A percentile compares a stretch with the other conserved stretches of the same genome.
Evolutionary conservation across 1,140 invertebrate genomes (phyloP).

Genomic region (Anastatus disparis): DNA sequence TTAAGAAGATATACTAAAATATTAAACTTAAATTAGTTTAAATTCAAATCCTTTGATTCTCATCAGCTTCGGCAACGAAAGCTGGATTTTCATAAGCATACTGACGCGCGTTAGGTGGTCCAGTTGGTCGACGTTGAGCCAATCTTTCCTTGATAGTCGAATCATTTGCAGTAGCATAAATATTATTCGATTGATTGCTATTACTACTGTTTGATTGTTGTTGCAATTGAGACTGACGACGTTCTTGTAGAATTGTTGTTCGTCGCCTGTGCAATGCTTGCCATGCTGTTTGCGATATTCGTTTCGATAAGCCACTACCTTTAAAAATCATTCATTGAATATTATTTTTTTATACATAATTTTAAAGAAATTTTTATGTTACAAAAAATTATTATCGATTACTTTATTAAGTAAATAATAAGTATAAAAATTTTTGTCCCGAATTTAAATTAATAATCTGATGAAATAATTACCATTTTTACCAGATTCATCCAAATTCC

Average conservation of each 20-base stretch:
- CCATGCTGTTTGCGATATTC: slow-evolving; percentile 35
- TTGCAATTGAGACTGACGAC: slow-evolving; percentile 37
- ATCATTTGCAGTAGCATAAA: slow-evolving; percentile 40
- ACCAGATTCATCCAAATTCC: neutral
- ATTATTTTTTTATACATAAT: neutral
- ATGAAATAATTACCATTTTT: neutral
- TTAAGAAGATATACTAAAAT: too few relatives aligned
- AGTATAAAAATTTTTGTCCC: neutral
- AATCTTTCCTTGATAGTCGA: neutral
- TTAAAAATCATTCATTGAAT: slow-evolving; percentile 26
- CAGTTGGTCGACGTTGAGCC: neutral
- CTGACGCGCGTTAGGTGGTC: neutral
- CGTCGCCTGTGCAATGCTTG: slow-evolving; percentile 39
- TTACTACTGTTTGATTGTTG: too few relatives aligned
- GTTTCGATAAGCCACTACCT: slow-evolving; percentile 35
- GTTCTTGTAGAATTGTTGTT: slow-evolving; percentile 33
- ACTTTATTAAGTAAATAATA: neutral
- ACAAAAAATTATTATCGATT: neutral
- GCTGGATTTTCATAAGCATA: neutral
- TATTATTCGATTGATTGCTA: slow-evolving; percentile 8
- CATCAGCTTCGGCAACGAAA: neutral
- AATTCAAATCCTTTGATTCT: too few relatives aligned
- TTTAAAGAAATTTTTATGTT: neutral
- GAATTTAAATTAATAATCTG: neutral
- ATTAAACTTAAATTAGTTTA: too few relatives aligned